phyloP scores from a whole-genome alignment of 2,888 invertebrate genomes.

The Rhagium mordax region DNA sequence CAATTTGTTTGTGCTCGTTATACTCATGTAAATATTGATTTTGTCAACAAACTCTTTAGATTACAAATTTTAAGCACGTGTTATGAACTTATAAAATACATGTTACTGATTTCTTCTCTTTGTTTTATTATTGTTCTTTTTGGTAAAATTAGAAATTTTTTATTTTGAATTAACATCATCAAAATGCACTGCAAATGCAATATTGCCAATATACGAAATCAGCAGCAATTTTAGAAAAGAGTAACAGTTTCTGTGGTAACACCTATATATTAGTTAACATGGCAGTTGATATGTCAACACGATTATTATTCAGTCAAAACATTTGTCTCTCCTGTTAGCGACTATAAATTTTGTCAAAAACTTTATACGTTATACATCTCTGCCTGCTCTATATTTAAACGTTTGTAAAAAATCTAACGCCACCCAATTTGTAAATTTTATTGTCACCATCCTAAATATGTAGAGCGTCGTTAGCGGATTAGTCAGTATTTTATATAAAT shows the following conservation, averaged over 20 bases:
- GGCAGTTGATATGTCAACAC: conserved; percentile 33
- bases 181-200: no score
- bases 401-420: not conserved
- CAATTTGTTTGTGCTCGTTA: no score
- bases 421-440: conserved; percentile 22
- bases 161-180: no score
- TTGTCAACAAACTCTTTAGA: no score
- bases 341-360: conserved; percentile 26
- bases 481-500: conserved; percentile 6
- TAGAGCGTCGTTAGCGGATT: not conserved
- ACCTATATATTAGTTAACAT: conserved; percentile 22
- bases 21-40: no score
- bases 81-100: no score
- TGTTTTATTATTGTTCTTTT: no score
- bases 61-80: no score
- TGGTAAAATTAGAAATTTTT: no score
- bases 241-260: no score
- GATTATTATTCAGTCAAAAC: conserved; percentile 34
- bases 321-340: conserved; percentile 13
- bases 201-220: no score
- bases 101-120: no score
- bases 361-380: not conserved
- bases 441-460: conserved; percentile 7
- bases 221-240: not conserved
- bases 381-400: conserved; percentile 13